Evolutionary conservation across 2,888 invertebrate genomes (phyloP), one percentile per base, ranked within the genome.

Genomic region (Sesia apiformis): DNA sequence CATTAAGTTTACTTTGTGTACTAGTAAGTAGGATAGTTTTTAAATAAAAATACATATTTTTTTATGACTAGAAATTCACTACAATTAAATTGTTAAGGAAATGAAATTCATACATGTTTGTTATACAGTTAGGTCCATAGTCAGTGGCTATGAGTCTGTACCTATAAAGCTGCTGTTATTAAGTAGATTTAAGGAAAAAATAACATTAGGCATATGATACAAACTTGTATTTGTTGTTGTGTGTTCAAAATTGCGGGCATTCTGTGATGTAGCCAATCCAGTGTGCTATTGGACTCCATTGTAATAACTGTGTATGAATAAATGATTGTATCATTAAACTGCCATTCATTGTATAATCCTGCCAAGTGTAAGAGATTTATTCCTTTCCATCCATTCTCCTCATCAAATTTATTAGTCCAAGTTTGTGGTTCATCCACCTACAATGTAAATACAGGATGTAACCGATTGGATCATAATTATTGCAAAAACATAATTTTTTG

Each of bases 261-360:
- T 69, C 96, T 91, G 66, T 95, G 93, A 81, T 96, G 96, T 53
- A 96, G 81, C 93, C 94, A 94, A 41, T 91, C 88, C 60, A 95
- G 74, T 8, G 91, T 90, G 43, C 89, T 76, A 60, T 93, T 93
- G 0, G 95, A 92, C 50, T 94, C 93, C 89, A 93, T 94, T 8
- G 96, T 96, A 52, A 96, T 93, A 3, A 96, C 88, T 51, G 94
- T 91, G 73, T 94, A 96, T 59, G 93, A 94, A 65, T 93, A 94
- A 51, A 94, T 90, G 51, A 91, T 86, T 39, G 90, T 90, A 67
- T 90, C 86, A 38, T 85, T 82, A 64, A 91, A 81, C 62, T 90
- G 90, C 93, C 94, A 95, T 1, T 90, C 78, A 76, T 93, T 92
- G 74, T 94, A 96, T 0, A 96, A 76, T 0, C 94, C 96, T 53